Evolutionary conservation across 1,140 invertebrate genomes (phyloP).

Genomic region (Pissodes strobi): DNA sequence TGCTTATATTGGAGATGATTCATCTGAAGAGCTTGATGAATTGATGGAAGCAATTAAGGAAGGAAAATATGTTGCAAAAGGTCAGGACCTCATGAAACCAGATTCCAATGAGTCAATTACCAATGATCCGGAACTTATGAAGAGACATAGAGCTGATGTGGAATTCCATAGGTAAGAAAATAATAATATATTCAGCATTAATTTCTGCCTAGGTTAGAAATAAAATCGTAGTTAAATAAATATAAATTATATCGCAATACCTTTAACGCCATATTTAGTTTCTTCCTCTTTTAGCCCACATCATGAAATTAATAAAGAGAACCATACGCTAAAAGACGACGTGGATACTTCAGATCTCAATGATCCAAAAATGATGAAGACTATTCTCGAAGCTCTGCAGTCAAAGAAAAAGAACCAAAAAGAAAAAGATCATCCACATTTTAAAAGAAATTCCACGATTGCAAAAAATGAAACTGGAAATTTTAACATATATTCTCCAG

Average conservation of each 20-base stretch:
- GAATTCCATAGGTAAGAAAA: slow-evolving; percentile 51
- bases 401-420: slow-evolving; percentile 33
- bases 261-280: no score
- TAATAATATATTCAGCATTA: no score
- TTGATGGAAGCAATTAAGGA: slow-evolving; percentile 59
- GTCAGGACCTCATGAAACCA: slow-evolving; percentile 26
- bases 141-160: slow-evolving; percentile 55
- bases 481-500: slow-evolving; percentile 42
- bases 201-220: no score
- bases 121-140: slow-evolving; percentile 59
- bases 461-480: slow-evolving; percentile 45
- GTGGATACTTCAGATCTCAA: slow-evolving; percentile 52
- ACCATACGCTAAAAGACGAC: slow-evolving; percentile 38
- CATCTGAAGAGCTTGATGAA: slow-evolving; percentile 73
- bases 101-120: slow-evolving; percentile 45
- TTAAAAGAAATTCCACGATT: slow-evolving; percentile 50
- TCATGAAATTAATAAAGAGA: slow-evolving; percentile 42
- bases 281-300: slow-evolving; percentile 28
- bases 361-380: slow-evolving; percentile 56
- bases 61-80: slow-evolving; percentile 39
- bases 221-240: no score
- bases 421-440: slow-evolving; percentile 37
- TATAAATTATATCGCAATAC: no score
- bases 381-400: slow-evolving; percentile 49
- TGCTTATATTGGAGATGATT: slow-evolving; percentile 79